A percentile compares a stretch with the other conserved stretches of the same genome.
phyloP scores from a whole-genome alignment of 2,888 invertebrate genomes.

The Elaeidobius kamerunicus region DNA sequence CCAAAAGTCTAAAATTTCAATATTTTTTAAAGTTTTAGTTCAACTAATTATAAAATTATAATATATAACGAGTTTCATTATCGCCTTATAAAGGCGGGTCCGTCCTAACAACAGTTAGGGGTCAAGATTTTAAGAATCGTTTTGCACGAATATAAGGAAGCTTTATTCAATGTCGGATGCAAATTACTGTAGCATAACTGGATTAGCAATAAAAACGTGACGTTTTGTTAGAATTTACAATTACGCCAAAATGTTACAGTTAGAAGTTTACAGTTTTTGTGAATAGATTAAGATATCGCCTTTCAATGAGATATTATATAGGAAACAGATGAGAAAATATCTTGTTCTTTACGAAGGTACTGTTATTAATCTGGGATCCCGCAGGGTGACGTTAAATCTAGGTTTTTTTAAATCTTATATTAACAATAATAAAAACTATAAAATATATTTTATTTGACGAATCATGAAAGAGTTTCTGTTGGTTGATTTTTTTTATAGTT shows the following conservation, averaged over 20 bases:
- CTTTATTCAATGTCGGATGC: slow-evolving; percentile 17
- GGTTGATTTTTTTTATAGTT: too few species aligned
- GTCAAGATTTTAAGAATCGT: slow-evolving; percentile 23
- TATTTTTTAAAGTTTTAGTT: too few species aligned
- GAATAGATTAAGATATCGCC: slow-evolving; percentile 5
- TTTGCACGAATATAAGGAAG: slow-evolving; percentile 20
- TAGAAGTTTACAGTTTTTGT: slow-evolving; percentile 18
- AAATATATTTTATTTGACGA: too few species aligned
- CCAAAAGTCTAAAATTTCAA: too few species aligned
- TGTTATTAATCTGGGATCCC: too few species aligned
- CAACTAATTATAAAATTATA: neutral
- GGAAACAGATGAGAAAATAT: too few species aligned
- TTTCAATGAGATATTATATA: slow-evolving; percentile 1
- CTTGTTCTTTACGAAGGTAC: too few species aligned
- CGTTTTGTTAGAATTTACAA: slow-evolving; percentile 19
- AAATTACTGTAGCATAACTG: slow-evolving; percentile 25
- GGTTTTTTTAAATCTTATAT: too few species aligned
- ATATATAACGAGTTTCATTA: neutral
- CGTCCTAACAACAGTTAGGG: slow-evolving; percentile 18
- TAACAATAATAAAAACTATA: too few species aligned
- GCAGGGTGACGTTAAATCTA: too few species aligned
- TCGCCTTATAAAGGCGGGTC: neutral
- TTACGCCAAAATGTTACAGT: slow-evolving; percentile 21
- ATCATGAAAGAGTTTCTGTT: too few species aligned
- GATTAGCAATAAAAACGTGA: slow-evolving; percentile 23